A percentile compares a stretch with the other conserved stretches of the same genome.
These are phyloP conservation scores for Antidorcas marsupialis DNA, from an alignment of 2,113 vertebrate species.

Conservation along the genomic window DNA sequence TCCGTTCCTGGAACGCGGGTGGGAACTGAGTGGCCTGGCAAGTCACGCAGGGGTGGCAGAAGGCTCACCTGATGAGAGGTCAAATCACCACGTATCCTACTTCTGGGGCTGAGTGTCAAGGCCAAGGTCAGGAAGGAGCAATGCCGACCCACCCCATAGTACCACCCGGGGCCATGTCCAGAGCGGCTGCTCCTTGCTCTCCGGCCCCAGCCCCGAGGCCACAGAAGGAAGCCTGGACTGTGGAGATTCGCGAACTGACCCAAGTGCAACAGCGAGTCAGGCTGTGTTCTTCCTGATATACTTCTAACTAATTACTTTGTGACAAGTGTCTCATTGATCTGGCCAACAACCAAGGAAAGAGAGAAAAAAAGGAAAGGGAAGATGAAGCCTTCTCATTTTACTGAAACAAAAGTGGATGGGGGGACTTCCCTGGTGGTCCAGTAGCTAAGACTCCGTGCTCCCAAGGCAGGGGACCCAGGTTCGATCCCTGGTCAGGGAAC, in stretches of 20 bases:
- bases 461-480: not conserved
- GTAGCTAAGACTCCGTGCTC: not conserved
- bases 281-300: not conserved
- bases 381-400: not conserved
- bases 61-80: fast-evolving
- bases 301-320: not conserved
- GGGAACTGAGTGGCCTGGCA: not conserved
- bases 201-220: not conserved
- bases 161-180: not conserved
- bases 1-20: not conserved
- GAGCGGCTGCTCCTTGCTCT: not conserved
- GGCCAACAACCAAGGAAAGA: not conserved
- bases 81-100: not conserved
- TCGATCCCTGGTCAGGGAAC: not conserved
- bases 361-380: not conserved
- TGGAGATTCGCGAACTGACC: not conserved
- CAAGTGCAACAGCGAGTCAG: not conserved
- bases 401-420: not conserved
- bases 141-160: fast-evolving
- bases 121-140: not conserved
- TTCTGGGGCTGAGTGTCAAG: not conserved
- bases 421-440: not conserved
- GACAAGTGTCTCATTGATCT: not conserved
- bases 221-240: not conserved
- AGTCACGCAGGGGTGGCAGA: not conserved